Evolutionary conservation across 30 jellyfish, hydroid and myxozoan genomes (phyloP), one percentile per base, ranked within the genome.

Genomic region (Chrysaora quinquecirrha): DNA sequence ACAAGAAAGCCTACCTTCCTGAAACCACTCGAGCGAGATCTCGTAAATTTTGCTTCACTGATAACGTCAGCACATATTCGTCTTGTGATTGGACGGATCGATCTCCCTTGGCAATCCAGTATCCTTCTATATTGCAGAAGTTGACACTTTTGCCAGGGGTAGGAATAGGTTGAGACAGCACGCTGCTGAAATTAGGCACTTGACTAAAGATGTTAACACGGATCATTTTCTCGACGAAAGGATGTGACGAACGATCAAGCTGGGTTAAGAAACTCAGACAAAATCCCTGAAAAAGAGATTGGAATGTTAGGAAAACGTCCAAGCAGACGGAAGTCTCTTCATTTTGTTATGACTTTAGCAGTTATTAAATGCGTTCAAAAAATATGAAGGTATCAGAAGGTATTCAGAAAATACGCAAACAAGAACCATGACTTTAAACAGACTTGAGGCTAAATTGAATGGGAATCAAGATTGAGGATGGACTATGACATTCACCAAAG

Each of bases 261-360:
- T 95, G 99, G 0, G 99, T 88, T 48, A 95, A 58, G 82, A 95
- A 95, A 76, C 99, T 95, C 87, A 83, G 35, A 75, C 97, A 88
- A 30, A 95, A 50, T 16, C 99, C 99, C 99, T 95, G 71, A 3
- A 63, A 61, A 61, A 60, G 18, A 75, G 49, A 72, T 0, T 50
- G 30, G 1, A 24, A 43, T 16, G 16, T 43, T 43, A 43, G 12
- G 58, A 9, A 43, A 43, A 43, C 70, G 9, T 30, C 16, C 16
- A n/a, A n/a, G n/a, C n/a, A n/a, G n/a, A n/a, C n/a, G n/a, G n/a
- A n/a, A n/a, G n/a, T n/a, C n/a, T n/a, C n/a, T n/a, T n/a, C n/a
- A n/a, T n/a, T n/a, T n/a, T n/a, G n/a, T n/a, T n/a, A n/a, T n/a
- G n/a, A n/a, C n/a, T n/a, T n/a, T n/a, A n/a, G n/a, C n/a, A n/a